Evolutionary conservation across 2,113 vertebrate genomes (phyloP), one percentile per base, ranked within the genome.

Genomic region (Vimba vimba): DNA sequence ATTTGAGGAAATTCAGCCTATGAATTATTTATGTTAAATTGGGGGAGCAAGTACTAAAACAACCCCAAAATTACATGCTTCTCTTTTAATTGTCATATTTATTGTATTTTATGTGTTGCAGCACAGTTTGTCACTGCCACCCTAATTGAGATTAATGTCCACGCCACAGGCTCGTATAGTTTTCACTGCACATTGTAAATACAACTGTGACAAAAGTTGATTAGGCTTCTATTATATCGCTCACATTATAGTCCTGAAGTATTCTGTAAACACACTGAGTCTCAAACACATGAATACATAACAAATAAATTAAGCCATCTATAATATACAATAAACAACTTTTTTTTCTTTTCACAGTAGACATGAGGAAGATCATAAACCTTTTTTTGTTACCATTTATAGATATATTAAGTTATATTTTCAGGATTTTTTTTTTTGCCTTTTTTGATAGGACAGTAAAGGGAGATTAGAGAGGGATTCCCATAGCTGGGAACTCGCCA

Each of bases 101-200:
- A 25, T 62, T 62, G n/a, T 62, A 62, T 62, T 25, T 62, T 62
- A 62, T 25, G n/a, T 62, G 59, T 62, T 64, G n/a, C 60, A 64
- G 62, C 5, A 12, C 62, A 30, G 25, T 64, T 64, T 64, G 62
- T 64, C 21, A 23, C 55, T 57, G 55, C 55, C 55, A 57, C 19
- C 19, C 19, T 57, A 57, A 57, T 57, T 64, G 62, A 64, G 25
- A 64, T 64, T 57, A 57, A 57, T 57, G 55, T 57, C 55, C 55
- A 57, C 25, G 4, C 12, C 62, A 64, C 13, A 6, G 12, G 25
- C 62, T 64, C 62, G 15, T 64, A 64, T 64, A 64, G 25, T 64
- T 64, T 64, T 15, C 25, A 27, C 25, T 64, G 12, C 62, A 64
- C 25, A 27, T 64, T 64, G 12, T 64, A 30, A 64, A 57, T 23